Conservation (phyloP, 2,888 invertebrate species). For the Aelia acuminata region DNA sequence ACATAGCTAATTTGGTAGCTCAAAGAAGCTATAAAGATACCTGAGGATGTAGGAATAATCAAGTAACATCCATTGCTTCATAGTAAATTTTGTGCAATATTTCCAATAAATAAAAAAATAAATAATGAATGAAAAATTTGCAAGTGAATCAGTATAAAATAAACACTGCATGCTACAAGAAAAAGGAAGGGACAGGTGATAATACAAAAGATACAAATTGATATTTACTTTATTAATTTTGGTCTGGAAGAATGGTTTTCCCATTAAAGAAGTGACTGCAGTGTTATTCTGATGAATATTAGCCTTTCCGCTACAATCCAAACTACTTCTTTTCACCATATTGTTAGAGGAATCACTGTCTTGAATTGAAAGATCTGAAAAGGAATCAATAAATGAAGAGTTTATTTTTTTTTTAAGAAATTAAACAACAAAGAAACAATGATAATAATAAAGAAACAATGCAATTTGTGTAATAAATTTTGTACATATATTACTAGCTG, state of each 20-base stretch:
- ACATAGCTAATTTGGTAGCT: too few species aligned
- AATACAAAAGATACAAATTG: too few species aligned
- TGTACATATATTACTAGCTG: too few species aligned
- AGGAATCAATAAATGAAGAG: not conserved
- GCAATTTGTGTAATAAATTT: too few species aligned
- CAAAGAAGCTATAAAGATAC: not conserved
- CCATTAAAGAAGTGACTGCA: conserved; percentile 60
- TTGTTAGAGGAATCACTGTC: conserved; percentile 61
- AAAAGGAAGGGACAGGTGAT: too few species aligned
- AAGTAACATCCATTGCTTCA: not conserved
- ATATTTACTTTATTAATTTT: conserved; percentile 64
- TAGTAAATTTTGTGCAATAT: not conserved
- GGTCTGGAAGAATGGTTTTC: conserved; percentile 62
- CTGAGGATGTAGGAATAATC: not conserved
- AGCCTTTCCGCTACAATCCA: conserved; percentile 54
- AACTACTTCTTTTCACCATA: conserved; percentile 53
- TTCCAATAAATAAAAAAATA: too few species aligned
- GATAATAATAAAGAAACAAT: too few species aligned
- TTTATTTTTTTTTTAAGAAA: too few species aligned
- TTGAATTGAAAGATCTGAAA: conserved; percentile 57
- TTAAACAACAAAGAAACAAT: too few species aligned
- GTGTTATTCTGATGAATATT: conserved; percentile 62
- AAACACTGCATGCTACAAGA: too few species aligned
- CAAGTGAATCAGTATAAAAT: too few species aligned
- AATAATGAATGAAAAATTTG: too few species aligned